phyloP scores from a whole-genome alignment of 30 jellyfish, hydroid and myxozoan genomes.

The Aurelia sp. region DNA sequence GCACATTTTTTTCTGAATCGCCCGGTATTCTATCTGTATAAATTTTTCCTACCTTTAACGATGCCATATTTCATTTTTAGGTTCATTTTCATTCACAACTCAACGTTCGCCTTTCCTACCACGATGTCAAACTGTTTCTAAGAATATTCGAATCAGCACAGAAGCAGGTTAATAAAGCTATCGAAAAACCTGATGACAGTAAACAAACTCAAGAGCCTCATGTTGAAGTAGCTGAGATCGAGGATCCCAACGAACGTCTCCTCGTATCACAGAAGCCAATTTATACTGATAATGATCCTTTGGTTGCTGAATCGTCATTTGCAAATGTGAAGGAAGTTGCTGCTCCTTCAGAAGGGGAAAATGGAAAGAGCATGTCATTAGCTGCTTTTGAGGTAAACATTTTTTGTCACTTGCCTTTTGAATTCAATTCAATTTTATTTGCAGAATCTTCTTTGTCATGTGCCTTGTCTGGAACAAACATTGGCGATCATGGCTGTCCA shows the following conservation, averaged over 20 bases:
- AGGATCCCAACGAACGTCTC: conserved; percentile 20
- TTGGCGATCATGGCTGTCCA: too few relatives aligned
- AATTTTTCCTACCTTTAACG: too few relatives aligned
- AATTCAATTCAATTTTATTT: too few relatives aligned
- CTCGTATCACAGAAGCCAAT: conserved; percentile 59
- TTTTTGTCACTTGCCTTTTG: neutral
- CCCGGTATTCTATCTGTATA: too few relatives aligned
- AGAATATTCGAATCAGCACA: conserved; percentile 85
- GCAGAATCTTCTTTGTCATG: too few relatives aligned
- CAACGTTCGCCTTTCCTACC: conserved; percentile 87
- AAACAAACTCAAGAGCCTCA: neutral
- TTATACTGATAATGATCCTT: conserved; percentile 30
- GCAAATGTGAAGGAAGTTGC: neutral
- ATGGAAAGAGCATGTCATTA: conserved; percentile 21
- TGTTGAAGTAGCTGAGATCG: neutral
- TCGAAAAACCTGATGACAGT: conserved; percentile 48
- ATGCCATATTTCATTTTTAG: conserved; percentile 16
- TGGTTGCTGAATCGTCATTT: conserved; percentile 17
- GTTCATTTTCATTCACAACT: conserved; percentile 89
- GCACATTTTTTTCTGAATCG: too few relatives aligned
- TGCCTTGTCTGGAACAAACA: too few relatives aligned
- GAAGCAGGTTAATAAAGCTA: conserved; percentile 64
- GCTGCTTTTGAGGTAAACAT: conserved; percentile 63
- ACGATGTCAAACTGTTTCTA: conserved; percentile 88
- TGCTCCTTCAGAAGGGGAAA: neutral